phyloP scores from a whole-genome alignment of 1,140 invertebrate genomes.

The Babylonia areolata region DNA sequence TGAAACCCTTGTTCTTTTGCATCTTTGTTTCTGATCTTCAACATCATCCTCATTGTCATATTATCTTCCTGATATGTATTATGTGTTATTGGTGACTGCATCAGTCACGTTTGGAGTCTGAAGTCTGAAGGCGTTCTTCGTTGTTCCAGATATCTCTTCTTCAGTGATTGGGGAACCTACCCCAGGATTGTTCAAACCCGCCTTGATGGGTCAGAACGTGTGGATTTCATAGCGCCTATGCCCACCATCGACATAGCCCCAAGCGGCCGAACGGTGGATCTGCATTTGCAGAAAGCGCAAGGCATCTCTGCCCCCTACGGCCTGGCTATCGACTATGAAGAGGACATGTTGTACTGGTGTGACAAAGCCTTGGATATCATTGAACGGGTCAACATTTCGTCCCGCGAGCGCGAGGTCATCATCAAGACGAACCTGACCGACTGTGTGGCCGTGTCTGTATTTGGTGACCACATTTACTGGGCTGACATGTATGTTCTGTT shows the following conservation, averaged over 20 bases:
- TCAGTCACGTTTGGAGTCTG: too few relatives aligned
- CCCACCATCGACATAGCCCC: slow-evolving; percentile 60
- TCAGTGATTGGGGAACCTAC: slow-evolving; percentile 98
- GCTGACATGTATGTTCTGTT: slow-evolving; percentile 78
- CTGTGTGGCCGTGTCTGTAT: slow-evolving; percentile 77
- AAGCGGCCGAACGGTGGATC: neutral
- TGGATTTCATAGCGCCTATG: slow-evolving; percentile 76
- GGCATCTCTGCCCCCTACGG: slow-evolving; percentile 80
- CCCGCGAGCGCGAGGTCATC: slow-evolving; percentile 76
- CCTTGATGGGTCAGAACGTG: slow-evolving; percentile 90
- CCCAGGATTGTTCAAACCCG: slow-evolving; percentile 95
- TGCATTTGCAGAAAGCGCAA: neutral
- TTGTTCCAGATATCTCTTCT: slow-evolving; percentile 79
- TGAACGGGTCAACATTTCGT: slow-evolving; percentile 66
- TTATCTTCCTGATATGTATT: too few relatives aligned
- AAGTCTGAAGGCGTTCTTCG: neutral
- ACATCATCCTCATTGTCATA: too few relatives aligned
- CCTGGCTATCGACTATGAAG: slow-evolving; percentile 85
- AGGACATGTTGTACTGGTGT: slow-evolving; percentile 93
- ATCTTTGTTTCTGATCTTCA: too few relatives aligned
- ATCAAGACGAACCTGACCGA: slow-evolving; percentile 77
- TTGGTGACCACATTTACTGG: slow-evolving; percentile 79
- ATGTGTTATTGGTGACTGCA: too few relatives aligned
- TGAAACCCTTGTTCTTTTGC: too few relatives aligned
- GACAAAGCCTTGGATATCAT: slow-evolving; percentile 82